These are phyloP conservation scores for Lanius ludovicianus DNA, from an alignment of 2,113 vertebrate genomes.

Conservation along the genomic window DNA sequence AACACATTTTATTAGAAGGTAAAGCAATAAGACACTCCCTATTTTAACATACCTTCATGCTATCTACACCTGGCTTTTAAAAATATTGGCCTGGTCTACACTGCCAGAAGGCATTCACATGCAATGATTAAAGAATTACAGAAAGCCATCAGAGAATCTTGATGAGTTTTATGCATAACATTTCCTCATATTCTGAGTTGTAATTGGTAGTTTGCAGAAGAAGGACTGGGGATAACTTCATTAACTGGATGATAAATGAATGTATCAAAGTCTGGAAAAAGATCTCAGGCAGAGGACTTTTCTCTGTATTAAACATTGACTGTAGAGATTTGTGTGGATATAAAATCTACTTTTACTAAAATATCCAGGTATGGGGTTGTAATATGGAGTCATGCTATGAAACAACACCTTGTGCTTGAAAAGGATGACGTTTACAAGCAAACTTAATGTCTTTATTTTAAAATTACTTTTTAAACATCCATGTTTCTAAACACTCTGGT, in stretches of 20 bases:
- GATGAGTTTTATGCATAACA: not conserved
- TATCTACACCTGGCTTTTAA: not conserved
- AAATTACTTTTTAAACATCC: not conserved
- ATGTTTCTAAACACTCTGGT: not conserved
- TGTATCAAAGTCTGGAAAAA: not conserved
- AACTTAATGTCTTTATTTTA: not conserved
- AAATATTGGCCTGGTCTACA: not conserved
- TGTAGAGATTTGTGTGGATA: not conserved
- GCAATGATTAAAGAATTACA: not conserved
- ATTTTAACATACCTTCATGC: not conserved
- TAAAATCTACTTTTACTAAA: not conserved
- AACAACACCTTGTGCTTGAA: not conserved
- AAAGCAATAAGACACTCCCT: not conserved
- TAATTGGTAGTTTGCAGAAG: not conserved
- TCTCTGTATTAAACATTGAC: not conserved
- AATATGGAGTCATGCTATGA: not conserved
- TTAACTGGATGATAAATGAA: not conserved
- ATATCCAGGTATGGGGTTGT: not conserved
- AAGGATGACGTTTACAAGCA: not conserved
- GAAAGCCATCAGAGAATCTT: not conserved
- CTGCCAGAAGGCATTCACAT: not conserved
- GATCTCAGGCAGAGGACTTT: not conserved
- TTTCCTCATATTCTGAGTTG: not conserved
- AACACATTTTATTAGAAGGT: constrained; percentile 14
- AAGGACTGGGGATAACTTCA: not conserved